Percentiles rank a stretch among this genome's conserved stretches.
phyloP scores from a whole-genome alignment of 2,888 invertebrate genomes.

The Arctia plantaginis region DNA sequence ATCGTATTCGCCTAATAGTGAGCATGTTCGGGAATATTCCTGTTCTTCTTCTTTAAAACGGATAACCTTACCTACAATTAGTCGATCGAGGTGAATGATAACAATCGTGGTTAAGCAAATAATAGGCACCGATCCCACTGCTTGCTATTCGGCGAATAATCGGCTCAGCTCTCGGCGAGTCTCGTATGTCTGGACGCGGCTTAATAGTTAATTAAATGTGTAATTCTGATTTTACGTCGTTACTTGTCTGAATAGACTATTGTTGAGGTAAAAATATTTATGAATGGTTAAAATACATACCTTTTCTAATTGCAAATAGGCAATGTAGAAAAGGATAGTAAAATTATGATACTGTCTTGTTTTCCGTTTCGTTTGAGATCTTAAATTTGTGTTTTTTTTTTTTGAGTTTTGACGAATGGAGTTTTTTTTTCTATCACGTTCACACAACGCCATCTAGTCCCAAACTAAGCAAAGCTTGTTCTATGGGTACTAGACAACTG shows the following conservation, averaged over 20 bases:
- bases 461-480: too few species aligned
- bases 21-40: background rate
- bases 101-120: background rate
- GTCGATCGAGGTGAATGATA: too few species aligned
- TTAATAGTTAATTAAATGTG: background rate
- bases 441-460: too few species aligned
- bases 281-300: background rate
- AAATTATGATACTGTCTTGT: background rate
- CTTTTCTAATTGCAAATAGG: background rate
- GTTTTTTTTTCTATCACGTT: too few species aligned
- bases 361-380: too few species aligned
- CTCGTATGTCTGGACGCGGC: background rate
- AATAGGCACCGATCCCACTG: background rate
- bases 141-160: background rate
- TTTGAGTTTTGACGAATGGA: too few species aligned
- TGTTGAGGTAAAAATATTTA: background rate
- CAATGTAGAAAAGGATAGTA: background rate
- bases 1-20: too few species aligned
- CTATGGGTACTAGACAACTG: too few species aligned
- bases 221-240: background rate
- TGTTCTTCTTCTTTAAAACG: too few species aligned
- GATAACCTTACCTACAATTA: background rate
- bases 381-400: background rate
- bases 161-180: background rate
- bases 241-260: background rate